These are phyloP conservation scores for Nematolebias whitei DNA, from an alignment of 2,113 vertebrate species.

Conservation along the genomic window DNA sequence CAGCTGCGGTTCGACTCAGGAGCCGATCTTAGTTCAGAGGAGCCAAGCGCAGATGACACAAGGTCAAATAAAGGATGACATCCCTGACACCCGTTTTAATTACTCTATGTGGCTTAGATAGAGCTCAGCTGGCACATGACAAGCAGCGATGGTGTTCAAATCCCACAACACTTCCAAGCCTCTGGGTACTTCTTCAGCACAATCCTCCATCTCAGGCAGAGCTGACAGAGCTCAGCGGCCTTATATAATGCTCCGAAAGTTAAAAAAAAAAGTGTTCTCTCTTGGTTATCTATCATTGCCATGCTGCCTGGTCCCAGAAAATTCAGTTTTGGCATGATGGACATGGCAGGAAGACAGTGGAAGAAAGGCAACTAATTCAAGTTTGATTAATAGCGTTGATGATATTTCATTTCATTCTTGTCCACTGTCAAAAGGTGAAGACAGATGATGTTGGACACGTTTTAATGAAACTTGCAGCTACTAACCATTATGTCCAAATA, in stretches of 20 bases:
- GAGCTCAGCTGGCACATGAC: constrained; percentile 37
- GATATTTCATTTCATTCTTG: constrained; percentile 25
- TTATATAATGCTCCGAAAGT: constrained; percentile 58
- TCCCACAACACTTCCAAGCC: constrained; percentile 21
- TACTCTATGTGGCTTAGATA: constrained; percentile 54
- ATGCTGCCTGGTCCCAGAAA: constrained; percentile 26
- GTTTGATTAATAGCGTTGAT: constrained; percentile 47
- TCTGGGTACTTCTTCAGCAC: constrained; percentile 31
- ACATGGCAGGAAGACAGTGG: constrained; percentile 49
- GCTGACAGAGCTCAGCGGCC: constrained; percentile 36
- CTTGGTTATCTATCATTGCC: constrained; percentile 44
- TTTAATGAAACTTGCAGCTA: not conserved
- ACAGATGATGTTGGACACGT: too few species aligned
- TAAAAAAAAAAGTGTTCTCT: constrained; percentile 21
- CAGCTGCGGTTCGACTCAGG: constrained; percentile 51
- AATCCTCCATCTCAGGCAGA: constrained; percentile 35
- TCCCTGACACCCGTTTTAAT: constrained; percentile 66
- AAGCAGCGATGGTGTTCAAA: constrained; percentile 31
- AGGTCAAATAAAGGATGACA: constrained; percentile 70
- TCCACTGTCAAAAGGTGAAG: too few species aligned
- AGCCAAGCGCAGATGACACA: constrained; percentile 21
- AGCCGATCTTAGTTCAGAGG: constrained; percentile 30
- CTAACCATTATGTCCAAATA: too few species aligned
- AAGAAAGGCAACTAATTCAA: constrained; percentile 54
- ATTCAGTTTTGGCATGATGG: constrained; percentile 61